Evolutionary conservation across 2,888 invertebrate genomes (phyloP), one percentile per base, ranked within the genome.

Genomic region (Caenorhabditis wallacei): DNA sequence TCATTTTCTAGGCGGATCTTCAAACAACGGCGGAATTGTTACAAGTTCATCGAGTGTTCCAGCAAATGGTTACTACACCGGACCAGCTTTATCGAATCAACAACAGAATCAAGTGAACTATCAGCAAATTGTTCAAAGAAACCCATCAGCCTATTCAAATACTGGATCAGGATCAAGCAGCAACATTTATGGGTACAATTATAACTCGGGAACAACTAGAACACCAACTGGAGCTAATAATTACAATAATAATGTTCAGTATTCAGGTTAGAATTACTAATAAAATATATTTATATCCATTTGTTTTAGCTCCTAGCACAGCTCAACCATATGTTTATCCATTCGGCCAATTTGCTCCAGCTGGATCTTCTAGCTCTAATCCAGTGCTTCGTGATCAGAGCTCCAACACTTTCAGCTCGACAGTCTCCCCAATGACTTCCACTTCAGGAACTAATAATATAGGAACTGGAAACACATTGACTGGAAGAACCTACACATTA

Each of bases 81-180:
- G 83, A 46, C 85, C 88, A 37, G 71, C 84, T 18, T 46, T 87
- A 13, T 81, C 80, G 13, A 87, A 88, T 26, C 20, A 79, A 1
- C 85, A 85, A 51, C 88, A 88, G 64, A 87, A 88, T 57, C 80
- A 82, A 40, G 61, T 79, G 11, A 88, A 88, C 66, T 88, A 84
- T 69, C 86, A 86, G 48, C 78, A 87, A n/a, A 88, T 88, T 56
- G 82, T 69, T 1, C 84, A 80, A 22, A 37, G 71, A n/a, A 71
- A 69, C 20, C 76, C 68, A 18, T 43, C 72, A n/a, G 46, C 57
- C n/a, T 51, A 54, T 26, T 66, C 51, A 3, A 79, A 54, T 7
- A 56, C 51, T 8, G 71, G 66, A 59, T 48, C 35, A 4, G 71
- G 66, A 59, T 40, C 64, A 3, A 70, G 59, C 37, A 56, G 71